Conservation (phyloP, 2,888 invertebrate species). For the Blastobasis adustella region DNA sequence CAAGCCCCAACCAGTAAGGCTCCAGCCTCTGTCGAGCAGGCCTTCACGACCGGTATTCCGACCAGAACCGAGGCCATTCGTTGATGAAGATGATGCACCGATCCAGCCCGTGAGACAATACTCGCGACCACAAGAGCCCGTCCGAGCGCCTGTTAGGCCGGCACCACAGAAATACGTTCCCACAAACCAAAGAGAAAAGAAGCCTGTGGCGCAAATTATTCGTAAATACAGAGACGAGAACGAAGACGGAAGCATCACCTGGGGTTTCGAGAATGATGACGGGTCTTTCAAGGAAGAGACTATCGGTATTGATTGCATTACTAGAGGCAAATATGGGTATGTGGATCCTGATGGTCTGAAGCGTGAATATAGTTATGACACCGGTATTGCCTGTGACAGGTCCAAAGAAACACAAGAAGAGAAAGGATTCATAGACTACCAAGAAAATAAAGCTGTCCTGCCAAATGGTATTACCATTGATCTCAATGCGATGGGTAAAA, state of each 20-base stretch:
- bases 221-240: slow-evolving; percentile 86
- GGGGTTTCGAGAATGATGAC: slow-evolving; percentile 93
- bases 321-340: slow-evolving; percentile 88
- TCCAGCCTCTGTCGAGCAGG: slow-evolving; percentile 63
- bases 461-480: slow-evolving; percentile 83
- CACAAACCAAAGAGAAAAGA: slow-evolving; percentile 68
- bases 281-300: slow-evolving; percentile 90
- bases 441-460: slow-evolving; percentile 81
- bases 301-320: slow-evolving; percentile 85
- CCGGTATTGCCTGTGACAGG: slow-evolving; percentile 83
- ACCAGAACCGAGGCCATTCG: slow-evolving; percentile 61
- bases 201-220: slow-evolving; percentile 82
- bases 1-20: slow-evolving; percentile 57
- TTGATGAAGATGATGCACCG: slow-evolving; percentile 58
- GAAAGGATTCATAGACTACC: slow-evolving; percentile 82
- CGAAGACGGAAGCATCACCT: slow-evolving; percentile 86
- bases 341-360: slow-evolving; percentile 88
- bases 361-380: slow-evolving; percentile 88
- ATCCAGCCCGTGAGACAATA: slow-evolving; percentile 65
- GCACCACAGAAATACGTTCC: slow-evolving; percentile 54
- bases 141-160: slow-evolving; percentile 48
- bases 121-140: slow-evolving; percentile 55
- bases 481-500: slow-evolving; percentile 81
- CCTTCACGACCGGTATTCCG: slow-evolving; percentile 71
- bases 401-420: slow-evolving; percentile 69